Evolutionary conservation across 2,797 vertebrate species (phyloP), one percentile per base, ranked within the genome.

Genomic region (Tarsius wallacei): DNA sequence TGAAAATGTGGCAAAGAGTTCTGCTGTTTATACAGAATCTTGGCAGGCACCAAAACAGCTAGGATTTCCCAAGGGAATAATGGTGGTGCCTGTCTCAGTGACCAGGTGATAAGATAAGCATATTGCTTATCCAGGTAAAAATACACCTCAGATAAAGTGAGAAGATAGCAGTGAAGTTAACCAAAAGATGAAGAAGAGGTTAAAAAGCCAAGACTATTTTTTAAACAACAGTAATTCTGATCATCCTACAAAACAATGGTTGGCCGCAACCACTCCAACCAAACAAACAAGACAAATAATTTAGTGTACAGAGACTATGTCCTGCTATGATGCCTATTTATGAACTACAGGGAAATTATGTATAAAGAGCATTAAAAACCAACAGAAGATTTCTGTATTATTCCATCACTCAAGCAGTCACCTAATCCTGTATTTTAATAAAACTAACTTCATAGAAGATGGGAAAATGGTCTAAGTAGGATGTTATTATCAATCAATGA

Each of bases 331-430:
- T 94, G n/a, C n/a, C 17, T 26, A 26, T 85, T 57, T 21, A 61
- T 61, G 64, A 47, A 17, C 13, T 42, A 51, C 15, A 57, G 31
- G 19, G 14, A 92, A 86, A 53, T 14, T 64, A 68, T 12, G 14
- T 42, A 90, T 57, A 49, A 94, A 55, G 21, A 86, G 31, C 68
- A 63, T 76, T 88, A 84, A 89, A 59, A 73, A 70, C 66, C 21
- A 28, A 81, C 36, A 19, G 76, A 71, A 63, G 28, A 19, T 55
- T 53, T 78, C 24, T 33, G 49, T 85, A 63, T 68, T 33, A 81
- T 82, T 31, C 17, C 16, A 71, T 28, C 84, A 53, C 28, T 86
- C 16, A 71, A 76, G 47, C 4, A 77, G 26, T 84, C 21, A 57
- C 5, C 24, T 64, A 33, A 57, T 47, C 26, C 31, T 55, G 24